phyloP scores from a whole-genome alignment of 2,797 vertebrate genomes.

The Sebastes variabilis region DNA sequence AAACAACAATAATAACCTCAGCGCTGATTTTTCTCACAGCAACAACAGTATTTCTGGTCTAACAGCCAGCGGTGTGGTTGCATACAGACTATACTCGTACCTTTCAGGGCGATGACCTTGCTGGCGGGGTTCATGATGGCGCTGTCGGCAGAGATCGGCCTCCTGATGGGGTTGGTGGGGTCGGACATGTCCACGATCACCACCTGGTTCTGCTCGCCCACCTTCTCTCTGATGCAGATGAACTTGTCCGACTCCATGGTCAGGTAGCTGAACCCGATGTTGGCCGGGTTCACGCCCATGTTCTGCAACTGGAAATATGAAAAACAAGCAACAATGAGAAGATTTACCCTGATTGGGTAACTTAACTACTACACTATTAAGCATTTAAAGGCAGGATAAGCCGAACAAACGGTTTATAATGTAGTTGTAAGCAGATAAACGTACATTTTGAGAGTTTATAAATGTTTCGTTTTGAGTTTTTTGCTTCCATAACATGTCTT shows the following conservation, averaged over 20 bases:
- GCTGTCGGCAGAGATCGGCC: constrained; percentile 92
- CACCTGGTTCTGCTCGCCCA: constrained; percentile 93
- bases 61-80: not conserved
- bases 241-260: constrained; percentile 97
- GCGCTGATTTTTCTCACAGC: not conserved
- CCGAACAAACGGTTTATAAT: too few relatives aligned
- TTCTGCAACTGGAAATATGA: constrained; percentile 87
- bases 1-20: constrained; percentile 35
- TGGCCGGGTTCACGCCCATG: constrained; percentile 92
- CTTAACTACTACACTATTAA: too few relatives aligned
- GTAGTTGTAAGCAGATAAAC: not conserved
- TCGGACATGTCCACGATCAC: constrained; percentile 92
- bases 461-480: not conserved
- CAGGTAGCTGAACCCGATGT: constrained; percentile 93
- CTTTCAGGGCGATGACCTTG: constrained; percentile 95
- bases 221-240: constrained; percentile 93
- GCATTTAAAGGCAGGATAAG: too few relatives aligned
- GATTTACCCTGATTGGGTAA: too few relatives aligned
- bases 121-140: constrained; percentile 95
- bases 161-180: constrained; percentile 87
- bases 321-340: not conserved
- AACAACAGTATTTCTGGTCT: constrained; percentile 28
- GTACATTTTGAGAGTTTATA: not conserved
- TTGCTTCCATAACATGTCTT: too few relatives aligned
- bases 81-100: constrained; percentile 62